phyloP scores from a whole-genome alignment of 2,888 invertebrate species.

The Thereva nobilitata region DNA sequence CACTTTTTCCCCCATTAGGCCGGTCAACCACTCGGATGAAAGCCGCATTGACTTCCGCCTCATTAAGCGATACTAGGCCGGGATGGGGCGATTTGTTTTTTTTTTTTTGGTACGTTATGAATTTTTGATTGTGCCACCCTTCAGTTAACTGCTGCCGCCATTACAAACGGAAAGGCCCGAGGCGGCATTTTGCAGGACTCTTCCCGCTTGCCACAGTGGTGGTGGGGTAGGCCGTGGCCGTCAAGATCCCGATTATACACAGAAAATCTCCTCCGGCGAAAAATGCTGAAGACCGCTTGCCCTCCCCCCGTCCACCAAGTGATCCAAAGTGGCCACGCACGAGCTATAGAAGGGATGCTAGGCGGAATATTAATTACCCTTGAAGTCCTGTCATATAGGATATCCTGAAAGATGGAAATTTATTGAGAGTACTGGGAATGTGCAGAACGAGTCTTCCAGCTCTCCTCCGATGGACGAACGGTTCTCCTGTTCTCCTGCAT shows the following conservation, averaged over 20 bases:
- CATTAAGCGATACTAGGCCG: constrained; percentile 21
- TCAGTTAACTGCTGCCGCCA: no score
- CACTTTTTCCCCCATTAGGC: constrained; percentile 19
- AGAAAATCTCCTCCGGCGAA: constrained; percentile 20
- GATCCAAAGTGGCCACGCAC: constrained; percentile 7
- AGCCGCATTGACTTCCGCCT: constrained; percentile 21
- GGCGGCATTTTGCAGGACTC: not conserved
- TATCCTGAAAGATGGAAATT: constrained; percentile 38
- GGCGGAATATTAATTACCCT: constrained; percentile 56
- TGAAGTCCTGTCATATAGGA: constrained; percentile 53
- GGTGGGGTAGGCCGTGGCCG: no score
- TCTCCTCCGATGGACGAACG: no score
- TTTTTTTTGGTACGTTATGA: constrained; percentile 21
- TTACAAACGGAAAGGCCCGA: no score
- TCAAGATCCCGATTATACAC: constrained; percentile 1
- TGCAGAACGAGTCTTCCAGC: no score
- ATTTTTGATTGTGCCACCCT: constrained; percentile 24
- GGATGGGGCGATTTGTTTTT: no score
- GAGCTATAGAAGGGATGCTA: constrained; percentile 47
- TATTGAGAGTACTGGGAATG: constrained; percentile 34
- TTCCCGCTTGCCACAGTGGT: not conserved
- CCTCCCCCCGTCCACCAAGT: not conserved
- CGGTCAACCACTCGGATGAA: not conserved
- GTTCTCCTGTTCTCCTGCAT: no score
- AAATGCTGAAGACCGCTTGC: not conserved